Conservation (phyloP, 2,888 invertebrate species). For the Uropetala carovei region DNA sequence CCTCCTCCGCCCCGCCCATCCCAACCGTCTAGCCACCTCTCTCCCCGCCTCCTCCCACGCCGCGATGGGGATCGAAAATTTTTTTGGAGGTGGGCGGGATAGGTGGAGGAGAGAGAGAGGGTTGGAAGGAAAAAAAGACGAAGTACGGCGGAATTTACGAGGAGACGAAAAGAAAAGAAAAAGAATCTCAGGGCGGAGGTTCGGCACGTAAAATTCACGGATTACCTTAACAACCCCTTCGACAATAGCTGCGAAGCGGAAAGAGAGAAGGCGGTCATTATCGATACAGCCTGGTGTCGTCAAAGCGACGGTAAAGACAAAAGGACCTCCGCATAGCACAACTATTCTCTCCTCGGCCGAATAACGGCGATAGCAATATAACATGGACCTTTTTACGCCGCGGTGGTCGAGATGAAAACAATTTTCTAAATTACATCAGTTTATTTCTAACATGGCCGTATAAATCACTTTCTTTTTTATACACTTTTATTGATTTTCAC, state of each 20-base stretch:
- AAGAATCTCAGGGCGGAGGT: background rate
- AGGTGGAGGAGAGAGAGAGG: background rate
- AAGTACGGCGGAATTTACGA: background rate
- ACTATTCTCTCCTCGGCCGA: too few species aligned
- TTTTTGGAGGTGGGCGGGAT: background rate
- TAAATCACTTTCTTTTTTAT: too few species aligned
- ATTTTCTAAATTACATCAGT: too few species aligned
- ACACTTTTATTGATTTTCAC: too few species aligned
- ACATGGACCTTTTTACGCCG: too few species aligned
- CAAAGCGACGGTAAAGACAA: background rate
- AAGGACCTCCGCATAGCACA: too few species aligned
- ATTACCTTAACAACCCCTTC: background rate
- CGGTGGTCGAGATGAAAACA: too few species aligned
- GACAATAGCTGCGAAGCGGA: background rate
- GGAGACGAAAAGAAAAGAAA: slow-evolving; percentile 9
- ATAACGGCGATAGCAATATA: too few species aligned
- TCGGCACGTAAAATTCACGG: slow-evolving; percentile 9
- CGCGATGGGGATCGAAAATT: too few species aligned
- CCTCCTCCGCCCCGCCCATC: background rate
- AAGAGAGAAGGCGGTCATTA: background rate
- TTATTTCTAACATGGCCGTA: too few species aligned
- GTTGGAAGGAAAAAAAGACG: background rate
- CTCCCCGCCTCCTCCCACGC: too few species aligned
- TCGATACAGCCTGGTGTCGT: background rate
- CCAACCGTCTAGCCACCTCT: too few species aligned